Percentiles rank a stretch among this genome's conserved stretches.
These are phyloP conservation scores for Bungarus multicinctus DNA, from an alignment of 2,113 vertebrate species.

Conservation along the genomic window DNA sequence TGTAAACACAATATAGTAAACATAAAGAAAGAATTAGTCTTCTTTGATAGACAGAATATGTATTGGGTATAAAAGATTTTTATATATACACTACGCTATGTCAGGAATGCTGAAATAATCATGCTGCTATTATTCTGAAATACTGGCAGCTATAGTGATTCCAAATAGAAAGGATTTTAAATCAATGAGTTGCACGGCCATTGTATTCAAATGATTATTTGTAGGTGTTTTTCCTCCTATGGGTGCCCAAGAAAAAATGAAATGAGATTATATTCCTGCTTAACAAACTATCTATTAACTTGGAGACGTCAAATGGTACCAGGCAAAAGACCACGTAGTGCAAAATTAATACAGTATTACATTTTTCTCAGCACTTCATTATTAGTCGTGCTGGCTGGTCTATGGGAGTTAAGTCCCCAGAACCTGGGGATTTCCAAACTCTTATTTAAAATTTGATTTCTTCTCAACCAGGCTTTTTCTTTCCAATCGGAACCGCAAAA, in stretches of 20 bases:
- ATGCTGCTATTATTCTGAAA: neutral
- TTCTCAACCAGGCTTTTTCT: neutral
- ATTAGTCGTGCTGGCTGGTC: neutral
- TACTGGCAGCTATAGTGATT: neutral
- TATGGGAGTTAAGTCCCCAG: neutral
- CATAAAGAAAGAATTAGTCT: neutral
- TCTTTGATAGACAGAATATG: neutral
- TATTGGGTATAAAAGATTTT: neutral
- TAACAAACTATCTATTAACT: neutral
- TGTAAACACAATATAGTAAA: neutral
- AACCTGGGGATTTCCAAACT: neutral
- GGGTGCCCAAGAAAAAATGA: neutral
- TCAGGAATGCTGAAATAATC: neutral
- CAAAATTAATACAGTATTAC: neutral
- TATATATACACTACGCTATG: neutral
- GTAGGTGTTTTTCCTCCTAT: neutral
- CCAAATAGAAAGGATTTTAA: neutral
- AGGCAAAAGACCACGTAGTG: neutral
- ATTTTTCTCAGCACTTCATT: neutral
- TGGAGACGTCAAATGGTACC: neutral
- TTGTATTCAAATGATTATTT: neutral
- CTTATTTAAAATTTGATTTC: neutral
- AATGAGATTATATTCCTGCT: neutral
- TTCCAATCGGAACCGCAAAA: neutral
- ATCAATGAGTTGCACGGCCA: neutral